A percentile compares a stretch with the other conserved stretches of the same genome.
These are phyloP conservation scores for Coenonympha arcania DNA, from an alignment of 2,888 invertebrate species.

Conservation along the genomic window DNA sequence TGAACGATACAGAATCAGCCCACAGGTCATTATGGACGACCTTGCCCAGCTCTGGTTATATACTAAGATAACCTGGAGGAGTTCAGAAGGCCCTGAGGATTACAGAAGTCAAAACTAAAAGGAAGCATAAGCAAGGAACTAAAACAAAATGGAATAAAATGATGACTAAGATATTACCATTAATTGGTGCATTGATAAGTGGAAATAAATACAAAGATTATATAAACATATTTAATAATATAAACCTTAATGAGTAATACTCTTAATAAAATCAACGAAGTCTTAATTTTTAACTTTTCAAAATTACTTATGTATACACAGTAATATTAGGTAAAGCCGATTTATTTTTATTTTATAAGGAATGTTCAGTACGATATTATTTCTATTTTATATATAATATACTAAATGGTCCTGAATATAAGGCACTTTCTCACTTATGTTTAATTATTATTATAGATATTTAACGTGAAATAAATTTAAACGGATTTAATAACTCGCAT, in stretches of 20 bases:
- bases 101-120: no score
- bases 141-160: neutral
- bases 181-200: neutral
- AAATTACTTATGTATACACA: conserved; percentile 38
- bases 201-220: conserved; percentile 26
- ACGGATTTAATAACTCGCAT: neutral
- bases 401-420: conserved; percentile 59
- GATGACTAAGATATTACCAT: neutral
- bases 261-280: conserved; percentile 62
- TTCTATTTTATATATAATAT: conserved; percentile 25
- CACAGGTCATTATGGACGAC: no score
- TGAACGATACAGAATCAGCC: no score
- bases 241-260: conserved; percentile 61
- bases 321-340: conserved; percentile 46
- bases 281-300: conserved; percentile 50
- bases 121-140: neutral
- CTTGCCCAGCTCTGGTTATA: no score
- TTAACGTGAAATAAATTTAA: conserved; percentile 20
- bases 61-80: no score
- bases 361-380: conserved; percentile 61
- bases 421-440: conserved; percentile 37
- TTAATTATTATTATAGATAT: conserved; percentile 4
- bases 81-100: no score
- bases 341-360: conserved; percentile 50
- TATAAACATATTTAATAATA: conserved; percentile 54